Evolutionary conservation across 2,888 invertebrate species (phyloP), one percentile per base, ranked within the genome.

Genomic region (Cinara cedri): DNA sequence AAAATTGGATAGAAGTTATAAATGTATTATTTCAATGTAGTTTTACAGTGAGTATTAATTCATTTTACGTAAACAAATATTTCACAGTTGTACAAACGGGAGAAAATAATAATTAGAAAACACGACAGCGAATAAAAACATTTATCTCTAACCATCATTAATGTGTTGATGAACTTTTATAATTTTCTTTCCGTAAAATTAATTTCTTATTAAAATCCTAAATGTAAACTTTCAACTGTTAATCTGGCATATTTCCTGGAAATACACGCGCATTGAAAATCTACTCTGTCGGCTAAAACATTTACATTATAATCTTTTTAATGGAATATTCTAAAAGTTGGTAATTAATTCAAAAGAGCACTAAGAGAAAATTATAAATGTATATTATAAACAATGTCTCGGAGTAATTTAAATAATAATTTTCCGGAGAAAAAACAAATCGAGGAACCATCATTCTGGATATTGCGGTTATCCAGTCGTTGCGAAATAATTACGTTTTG

Each of bases 271-370:
- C 19, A 54, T n/a, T n/a, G 24, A 54, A 54, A 34, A 34, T 34
- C 3, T 6, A 34, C 6, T 34, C n/a, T n/a, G n/a, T n/a, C n/a
- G 16, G 14, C 19, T 71, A 10, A 55, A 55, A 71, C 2, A 44
- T 71, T 44, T 42, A 55, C 11, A 55, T 55, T 21, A 21, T 21
- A 44, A 71, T 55, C 21, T 42, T 44, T 54, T 70, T 70, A 70
- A 70, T 54, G 70, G 42, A 54, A 54, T n/a, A n/a, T 54, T 42
- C 54, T 54, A 54, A 71, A 55, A 71, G 42, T 71, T 71, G n/a
- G 14, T 42, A 55, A 44, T 71, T 71, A 71, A 55, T 55, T 71
- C 4, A n/a, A 44, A 71, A 54, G 26, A 13, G 13, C 16, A 21
- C 66, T 16, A 24, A 66, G 24, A 65, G 34, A 55, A 44, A 49